Conservation (phyloP, 2,797 vertebrate species). For the Tauraco hartlaubi region DNA sequence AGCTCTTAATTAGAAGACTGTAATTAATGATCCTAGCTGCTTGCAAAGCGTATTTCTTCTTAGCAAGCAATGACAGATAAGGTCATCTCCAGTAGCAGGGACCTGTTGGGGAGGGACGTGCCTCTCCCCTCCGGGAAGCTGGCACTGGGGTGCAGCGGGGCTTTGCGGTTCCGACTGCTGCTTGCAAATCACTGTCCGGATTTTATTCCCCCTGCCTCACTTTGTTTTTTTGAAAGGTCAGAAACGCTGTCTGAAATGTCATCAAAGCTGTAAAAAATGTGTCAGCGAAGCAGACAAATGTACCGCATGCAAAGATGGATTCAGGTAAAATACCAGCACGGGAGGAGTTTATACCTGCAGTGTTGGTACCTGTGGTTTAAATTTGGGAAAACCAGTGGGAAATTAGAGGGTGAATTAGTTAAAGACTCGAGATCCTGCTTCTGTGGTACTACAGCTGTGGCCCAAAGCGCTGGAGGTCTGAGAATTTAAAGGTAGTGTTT, state of each 20-base stretch:
- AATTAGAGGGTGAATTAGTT: background rate
- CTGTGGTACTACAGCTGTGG: background rate
- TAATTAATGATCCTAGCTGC: slow-evolving; percentile 29
- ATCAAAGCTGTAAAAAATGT: slow-evolving; percentile 88
- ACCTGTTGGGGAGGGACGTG: background rate
- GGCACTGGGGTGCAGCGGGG: background rate
- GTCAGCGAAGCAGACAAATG: slow-evolving; percentile 84
- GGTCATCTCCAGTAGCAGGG: background rate
- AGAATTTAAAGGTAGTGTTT: background rate
- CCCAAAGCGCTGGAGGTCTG: background rate
- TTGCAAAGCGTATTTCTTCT: background rate
- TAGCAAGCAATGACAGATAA: slow-evolving; percentile 7
- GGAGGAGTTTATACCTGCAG: background rate
- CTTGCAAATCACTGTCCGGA: background rate
- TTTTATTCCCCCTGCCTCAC: background rate
- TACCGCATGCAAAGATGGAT: slow-evolving; percentile 86
- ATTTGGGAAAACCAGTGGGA: background rate
- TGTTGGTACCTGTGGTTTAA: background rate
- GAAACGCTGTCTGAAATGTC: slow-evolving; percentile 87
- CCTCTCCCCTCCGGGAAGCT: background rate
- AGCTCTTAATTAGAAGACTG: slow-evolving; percentile 13
- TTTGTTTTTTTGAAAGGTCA: slow-evolving; percentile 81
- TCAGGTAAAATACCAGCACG: slow-evolving; percentile 80
- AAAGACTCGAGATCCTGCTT: background rate
- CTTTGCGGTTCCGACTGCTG: background rate